Evolutionary conservation across 2,888 invertebrate species (phyloP).

Genomic region (Margaritifera margaritifera): DNA sequence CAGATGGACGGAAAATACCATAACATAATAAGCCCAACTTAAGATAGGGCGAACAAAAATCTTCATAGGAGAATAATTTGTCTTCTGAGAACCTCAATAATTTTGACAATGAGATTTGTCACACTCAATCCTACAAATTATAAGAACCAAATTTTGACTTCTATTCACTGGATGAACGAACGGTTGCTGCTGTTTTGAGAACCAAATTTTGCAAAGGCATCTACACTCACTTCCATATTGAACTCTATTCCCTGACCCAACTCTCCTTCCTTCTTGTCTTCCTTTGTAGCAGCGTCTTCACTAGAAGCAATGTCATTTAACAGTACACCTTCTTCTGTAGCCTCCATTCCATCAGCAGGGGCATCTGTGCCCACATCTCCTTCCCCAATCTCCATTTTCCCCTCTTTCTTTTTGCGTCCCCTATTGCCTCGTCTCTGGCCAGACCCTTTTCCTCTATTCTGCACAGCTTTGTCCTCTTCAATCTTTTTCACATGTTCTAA

Average conservation of each 20-base stretch:
- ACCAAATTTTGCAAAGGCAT: constrained; percentile 10
- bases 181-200: background rate
- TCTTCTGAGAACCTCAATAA: no score
- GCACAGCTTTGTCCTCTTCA: constrained; percentile 14
- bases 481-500: constrained; percentile 35
- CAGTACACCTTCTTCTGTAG: constrained; percentile 4
- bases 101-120: no score
- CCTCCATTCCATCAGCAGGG: constrained; percentile 6
- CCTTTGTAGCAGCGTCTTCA: background rate
- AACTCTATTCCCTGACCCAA: constrained; percentile 18
- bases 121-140: no score
- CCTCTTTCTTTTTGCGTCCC: constrained; percentile 15
- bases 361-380: constrained; percentile 20
- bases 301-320: background rate
- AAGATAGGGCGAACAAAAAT: no score
- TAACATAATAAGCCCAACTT: no score
- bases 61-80: no score
- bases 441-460: constrained; percentile 23
- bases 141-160: no score
- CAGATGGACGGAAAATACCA: no score
- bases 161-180: no score
- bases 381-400: constrained; percentile 21
- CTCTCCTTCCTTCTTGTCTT: constrained; percentile 9
- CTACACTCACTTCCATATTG: constrained; percentile 51
- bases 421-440: constrained; percentile 12